A percentile compares a stretch with the other conserved stretches of the same genome.
Evolutionary conservation across 2,797 vertebrate species (phyloP).

Genomic region (Megalops cyprinoides): DNA sequence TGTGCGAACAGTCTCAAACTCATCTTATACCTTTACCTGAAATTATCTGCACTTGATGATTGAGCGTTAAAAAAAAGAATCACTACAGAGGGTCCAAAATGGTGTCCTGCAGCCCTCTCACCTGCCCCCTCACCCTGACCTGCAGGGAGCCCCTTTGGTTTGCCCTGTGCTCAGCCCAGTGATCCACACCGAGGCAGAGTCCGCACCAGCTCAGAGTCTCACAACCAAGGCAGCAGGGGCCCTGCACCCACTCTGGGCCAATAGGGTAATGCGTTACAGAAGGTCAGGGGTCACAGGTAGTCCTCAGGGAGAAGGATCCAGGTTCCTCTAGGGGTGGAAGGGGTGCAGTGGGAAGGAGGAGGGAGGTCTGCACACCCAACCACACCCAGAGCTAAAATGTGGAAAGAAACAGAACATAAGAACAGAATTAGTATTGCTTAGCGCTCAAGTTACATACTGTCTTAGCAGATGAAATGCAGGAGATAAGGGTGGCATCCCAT

Average conservation of each 20-base stretch:
- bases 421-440: too few species aligned
- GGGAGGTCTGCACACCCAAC: conserved; percentile 61
- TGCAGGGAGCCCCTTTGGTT: not conserved
- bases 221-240: conserved; percentile 44
- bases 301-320: conserved; percentile 56
- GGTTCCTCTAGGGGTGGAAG: conserved; percentile 67
- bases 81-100: conserved; percentile 43
- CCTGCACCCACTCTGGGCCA: conserved; percentile 44
- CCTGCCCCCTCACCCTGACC: conserved; percentile 52
- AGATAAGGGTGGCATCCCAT: too few species aligned
- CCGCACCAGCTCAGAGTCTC: conserved; percentile 40
- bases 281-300: conserved; percentile 57
- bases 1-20: too few species aligned
- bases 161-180: conserved; percentile 30
- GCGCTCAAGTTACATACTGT: too few species aligned
- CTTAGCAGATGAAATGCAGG: too few species aligned
- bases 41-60: not conserved
- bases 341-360: conserved; percentile 28
- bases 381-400: conserved; percentile 63
- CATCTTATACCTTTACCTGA: not conserved
- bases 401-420: conserved; percentile 23
- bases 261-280: conserved; percentile 49
- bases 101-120: conserved; percentile 49
- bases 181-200: too few species aligned
- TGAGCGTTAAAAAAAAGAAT: conserved; percentile 54